phyloP scores from a whole-genome alignment of 2,797 vertebrate genomes.

The Mus spretus region DNA sequence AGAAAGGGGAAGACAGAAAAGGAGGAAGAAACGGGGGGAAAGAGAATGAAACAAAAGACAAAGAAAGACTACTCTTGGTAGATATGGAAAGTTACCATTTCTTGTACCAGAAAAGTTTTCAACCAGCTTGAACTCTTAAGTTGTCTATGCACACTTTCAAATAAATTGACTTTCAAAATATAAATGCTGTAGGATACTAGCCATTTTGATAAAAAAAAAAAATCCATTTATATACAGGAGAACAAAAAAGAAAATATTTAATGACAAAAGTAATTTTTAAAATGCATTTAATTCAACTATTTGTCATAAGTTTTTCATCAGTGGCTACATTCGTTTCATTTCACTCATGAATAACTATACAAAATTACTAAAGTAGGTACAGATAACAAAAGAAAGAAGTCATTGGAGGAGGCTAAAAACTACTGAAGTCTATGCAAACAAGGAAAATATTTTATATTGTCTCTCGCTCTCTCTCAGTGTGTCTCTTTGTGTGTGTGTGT shows the following conservation, averaged over 20 bases:
- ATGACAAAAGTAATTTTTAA: background rate
- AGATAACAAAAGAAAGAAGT: background rate
- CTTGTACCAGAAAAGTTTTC: background rate
- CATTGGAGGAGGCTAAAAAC: background rate
- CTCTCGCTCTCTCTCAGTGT: background rate
- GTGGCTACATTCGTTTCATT: background rate
- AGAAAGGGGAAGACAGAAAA: background rate
- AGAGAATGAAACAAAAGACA: background rate
- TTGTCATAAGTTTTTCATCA: background rate
- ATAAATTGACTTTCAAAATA: constrained; percentile 30
- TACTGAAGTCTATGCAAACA: background rate
- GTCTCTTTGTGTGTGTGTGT: background rate
- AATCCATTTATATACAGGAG: background rate
- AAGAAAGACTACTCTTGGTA: background rate
- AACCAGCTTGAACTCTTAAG: background rate
- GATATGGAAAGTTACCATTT: background rate
- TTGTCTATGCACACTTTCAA: background rate
- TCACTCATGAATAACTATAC: background rate
- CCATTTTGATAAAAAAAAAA: constrained; percentile 22
- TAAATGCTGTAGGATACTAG: background rate
- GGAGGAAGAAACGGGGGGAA: no score
- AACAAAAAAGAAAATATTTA: background rate
- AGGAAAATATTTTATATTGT: background rate
- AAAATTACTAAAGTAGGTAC: background rate
- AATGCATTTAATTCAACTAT: background rate